phyloP scores from a whole-genome alignment of 2,888 invertebrate species.

The Arctia plantaginis region DNA sequence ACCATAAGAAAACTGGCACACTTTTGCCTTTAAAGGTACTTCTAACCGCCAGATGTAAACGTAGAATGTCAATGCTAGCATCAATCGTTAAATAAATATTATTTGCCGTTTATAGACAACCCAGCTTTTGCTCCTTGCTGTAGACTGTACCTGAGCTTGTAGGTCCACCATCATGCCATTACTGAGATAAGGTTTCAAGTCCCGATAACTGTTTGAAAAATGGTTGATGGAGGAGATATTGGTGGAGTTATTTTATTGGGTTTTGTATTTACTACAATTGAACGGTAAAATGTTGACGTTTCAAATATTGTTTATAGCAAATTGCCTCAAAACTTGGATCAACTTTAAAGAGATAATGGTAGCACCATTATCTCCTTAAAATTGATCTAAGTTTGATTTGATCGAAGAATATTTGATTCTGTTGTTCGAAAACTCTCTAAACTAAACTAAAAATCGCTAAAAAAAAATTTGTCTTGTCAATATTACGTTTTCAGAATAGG shows the following conservation, averaged over 20 bases:
- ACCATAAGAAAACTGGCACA: conserved; percentile 40
- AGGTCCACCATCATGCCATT: conserved; percentile 29
- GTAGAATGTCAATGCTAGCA: conserved; percentile 44
- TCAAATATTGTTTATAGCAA: background rate
- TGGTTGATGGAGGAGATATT: conserved; percentile 14
- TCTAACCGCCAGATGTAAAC: conserved; percentile 38
- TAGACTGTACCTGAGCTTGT: conserved; percentile 39
- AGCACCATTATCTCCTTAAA: too few species aligned
- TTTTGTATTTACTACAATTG: conserved; percentile 13
- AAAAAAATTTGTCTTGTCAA: too few species aligned
- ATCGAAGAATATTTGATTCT: too few species aligned
- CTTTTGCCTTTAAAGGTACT: conserved; percentile 39
- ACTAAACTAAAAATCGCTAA: too few species aligned
- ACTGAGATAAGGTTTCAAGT: conserved; percentile 29
- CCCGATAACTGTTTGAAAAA: conserved; percentile 14
- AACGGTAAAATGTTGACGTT: background rate
- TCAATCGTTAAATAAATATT: conserved; percentile 47
- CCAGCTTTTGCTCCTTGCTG: conserved; percentile 41
- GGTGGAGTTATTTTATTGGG: conserved; percentile 6
- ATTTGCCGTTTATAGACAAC: conserved; percentile 38
- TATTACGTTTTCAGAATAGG: too few species aligned
- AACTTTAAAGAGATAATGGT: background rate
- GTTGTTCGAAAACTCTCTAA: too few species aligned
- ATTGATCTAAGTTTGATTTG: too few species aligned
- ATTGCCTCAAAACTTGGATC: background rate